Evolutionary conservation across 2,797 vertebrate species (phyloP).

Genomic region (Alauda arvensis): DNA sequence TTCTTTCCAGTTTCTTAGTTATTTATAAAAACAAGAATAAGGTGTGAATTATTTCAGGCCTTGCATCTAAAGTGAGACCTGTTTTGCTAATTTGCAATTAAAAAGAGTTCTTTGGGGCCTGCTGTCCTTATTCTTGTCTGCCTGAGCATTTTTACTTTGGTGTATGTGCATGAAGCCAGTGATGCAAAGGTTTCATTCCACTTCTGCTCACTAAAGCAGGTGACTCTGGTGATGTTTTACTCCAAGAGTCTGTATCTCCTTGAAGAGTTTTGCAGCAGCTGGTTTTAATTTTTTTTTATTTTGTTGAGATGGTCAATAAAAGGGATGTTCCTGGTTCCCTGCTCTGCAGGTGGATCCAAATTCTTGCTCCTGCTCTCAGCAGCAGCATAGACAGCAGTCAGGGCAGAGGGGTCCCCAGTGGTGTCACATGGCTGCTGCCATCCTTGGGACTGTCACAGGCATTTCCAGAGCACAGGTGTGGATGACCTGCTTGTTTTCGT

Average conservation of each 20-base stretch:
- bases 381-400: rapidly evolving
- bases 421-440: background rate
- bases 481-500: background rate
- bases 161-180: background rate
- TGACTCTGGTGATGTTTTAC: background rate
- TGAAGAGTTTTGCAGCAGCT: background rate
- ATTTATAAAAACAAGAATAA: constrained; percentile 10
- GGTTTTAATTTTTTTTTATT: background rate
- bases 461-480: background rate
- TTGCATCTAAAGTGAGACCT: background rate
- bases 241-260: background rate
- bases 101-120: constrained; percentile 21
- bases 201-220: background rate
- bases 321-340: background rate
- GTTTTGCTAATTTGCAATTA: constrained; percentile 26
- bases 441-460: background rate
- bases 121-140: constrained; percentile 1
- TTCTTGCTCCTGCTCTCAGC: background rate
- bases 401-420: background rate
- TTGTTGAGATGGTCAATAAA: background rate
- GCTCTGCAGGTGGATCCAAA: background rate
- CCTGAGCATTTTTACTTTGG: background rate
- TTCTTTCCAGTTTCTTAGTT: background rate
- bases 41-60: constrained; percentile 11
- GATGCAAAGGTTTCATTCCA: background rate